Evolutionary conservation across 1,140 invertebrate species (phyloP).

Genomic region (Phenacoccus solenopsis): DNA sequence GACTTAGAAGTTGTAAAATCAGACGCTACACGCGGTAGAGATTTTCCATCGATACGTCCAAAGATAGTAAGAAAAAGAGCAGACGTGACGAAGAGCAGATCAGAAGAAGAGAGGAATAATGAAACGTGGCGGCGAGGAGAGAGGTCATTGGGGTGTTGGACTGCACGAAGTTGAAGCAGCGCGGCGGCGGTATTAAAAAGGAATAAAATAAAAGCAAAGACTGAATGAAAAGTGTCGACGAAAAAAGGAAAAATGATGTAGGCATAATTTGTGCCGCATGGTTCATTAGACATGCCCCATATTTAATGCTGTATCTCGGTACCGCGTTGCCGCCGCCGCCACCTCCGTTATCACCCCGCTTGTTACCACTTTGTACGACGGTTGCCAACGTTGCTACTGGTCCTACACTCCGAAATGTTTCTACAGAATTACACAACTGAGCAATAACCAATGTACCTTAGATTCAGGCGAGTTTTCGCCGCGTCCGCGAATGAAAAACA

Average conservation of each 20-base stretch:
- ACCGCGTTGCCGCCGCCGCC: background rate
- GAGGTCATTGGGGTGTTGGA: conserved; percentile 7
- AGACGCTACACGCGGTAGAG: background rate
- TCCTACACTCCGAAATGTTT: background rate
- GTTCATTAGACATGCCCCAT: conserved; percentile 26
- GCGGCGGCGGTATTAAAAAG: conserved; percentile 9
- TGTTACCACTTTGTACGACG: background rate
- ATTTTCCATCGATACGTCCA: background rate
- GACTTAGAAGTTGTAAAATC: background rate
- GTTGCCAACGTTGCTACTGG: background rate
- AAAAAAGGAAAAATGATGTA: conserved; percentile 16
- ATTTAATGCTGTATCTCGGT: conserved; percentile 19
- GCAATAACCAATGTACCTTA: conserved; percentile 1
- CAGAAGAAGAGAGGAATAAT: background rate
- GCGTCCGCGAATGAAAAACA: background rate
- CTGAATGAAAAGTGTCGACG: conserved; percentile 15
- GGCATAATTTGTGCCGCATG: conserved; percentile 24
- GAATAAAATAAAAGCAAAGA: conserved; percentile 16
- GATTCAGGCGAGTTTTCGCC: no score
- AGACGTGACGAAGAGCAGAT: background rate
- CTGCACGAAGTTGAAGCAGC: background rate
- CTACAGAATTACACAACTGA: conserved; percentile 1
- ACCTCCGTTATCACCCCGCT: background rate
- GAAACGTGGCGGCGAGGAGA: background rate
- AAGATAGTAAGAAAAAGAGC: background rate